phyloP scores from a whole-genome alignment of 2,888 invertebrate genomes.

The Ectemnius cavifrons region DNA sequence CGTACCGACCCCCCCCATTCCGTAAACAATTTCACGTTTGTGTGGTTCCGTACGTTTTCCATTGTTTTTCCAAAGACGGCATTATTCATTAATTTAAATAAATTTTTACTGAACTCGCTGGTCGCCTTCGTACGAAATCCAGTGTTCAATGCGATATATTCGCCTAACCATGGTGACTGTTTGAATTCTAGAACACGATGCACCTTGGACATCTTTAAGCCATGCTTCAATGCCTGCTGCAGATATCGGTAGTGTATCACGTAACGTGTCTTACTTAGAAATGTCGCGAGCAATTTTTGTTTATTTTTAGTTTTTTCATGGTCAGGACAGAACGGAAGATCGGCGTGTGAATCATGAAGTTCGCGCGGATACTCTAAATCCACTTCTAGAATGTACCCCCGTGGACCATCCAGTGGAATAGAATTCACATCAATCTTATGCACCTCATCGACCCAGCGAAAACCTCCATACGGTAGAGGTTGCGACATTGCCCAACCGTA shows the following conservation, averaged over 20 bases:
- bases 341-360: constrained; percentile 66
- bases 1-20: constrained; percentile 58
- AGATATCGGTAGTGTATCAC: constrained; percentile 70
- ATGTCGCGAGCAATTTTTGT: constrained; percentile 60
- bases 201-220: constrained; percentile 55
- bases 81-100: constrained; percentile 74
- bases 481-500: constrained; percentile 55
- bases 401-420: constrained; percentile 2
- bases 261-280: constrained; percentile 61
- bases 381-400: constrained; percentile 60
- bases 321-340: constrained; percentile 65
- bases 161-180: constrained; percentile 64
- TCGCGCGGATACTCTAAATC: constrained; percentile 52
- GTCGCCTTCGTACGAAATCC: constrained; percentile 63
- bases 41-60: constrained; percentile 74
- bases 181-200: constrained; percentile 67
- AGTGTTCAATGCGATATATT: constrained; percentile 67
- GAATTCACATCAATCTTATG: constrained; percentile 5
- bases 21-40: constrained; percentile 67
- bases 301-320: constrained; percentile 10
- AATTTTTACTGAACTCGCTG: constrained; percentile 70
- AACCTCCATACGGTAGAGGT: constrained; percentile 48
- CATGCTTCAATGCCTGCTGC: constrained; percentile 60
- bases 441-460: constrained; percentile 43
- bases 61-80: constrained; percentile 72